Percentiles rank a stretch among this genome's conserved stretches.
Conservation (phyloP, 2,888 invertebrate species). For the Dinocampus coccinellae region DNA sequence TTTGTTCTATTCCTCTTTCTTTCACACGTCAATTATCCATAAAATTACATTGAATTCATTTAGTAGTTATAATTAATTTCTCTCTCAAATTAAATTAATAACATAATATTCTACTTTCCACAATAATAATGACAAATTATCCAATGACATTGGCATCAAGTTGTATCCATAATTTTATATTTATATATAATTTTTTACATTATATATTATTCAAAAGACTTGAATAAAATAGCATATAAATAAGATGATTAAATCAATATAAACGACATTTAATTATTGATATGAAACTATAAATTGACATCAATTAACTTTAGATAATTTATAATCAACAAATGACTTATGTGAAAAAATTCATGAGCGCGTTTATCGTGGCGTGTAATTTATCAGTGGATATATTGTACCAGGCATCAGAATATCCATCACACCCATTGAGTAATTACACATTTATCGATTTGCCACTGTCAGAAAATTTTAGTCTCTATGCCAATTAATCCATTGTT, state of each 20-base stretch:
- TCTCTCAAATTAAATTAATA: neutral
- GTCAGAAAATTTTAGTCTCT: neutral
- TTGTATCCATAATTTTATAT: neutral
- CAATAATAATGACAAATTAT: neutral
- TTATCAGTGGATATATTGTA: neutral
- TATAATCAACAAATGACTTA: neutral
- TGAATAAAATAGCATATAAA: neutral
- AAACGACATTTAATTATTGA: neutral
- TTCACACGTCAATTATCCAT: no score
- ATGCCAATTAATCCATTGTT: neutral
- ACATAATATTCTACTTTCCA: neutral
- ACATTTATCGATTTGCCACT: neutral
- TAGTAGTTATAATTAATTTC: neutral
- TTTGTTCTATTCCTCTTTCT: no score
- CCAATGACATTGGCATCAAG: neutral
- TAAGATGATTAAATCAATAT: neutral
- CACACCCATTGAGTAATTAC: neutral
- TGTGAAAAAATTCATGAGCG: slow-evolving; percentile 7
- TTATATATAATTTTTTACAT: neutral
- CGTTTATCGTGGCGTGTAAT: slow-evolving; percentile 1
- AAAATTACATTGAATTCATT: neutral
- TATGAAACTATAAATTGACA: neutral
- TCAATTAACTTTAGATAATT: neutral
- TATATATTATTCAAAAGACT: neutral
- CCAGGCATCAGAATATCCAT: neutral